Base-by-base conservation (phyloP, 2,888 invertebrate species). In the Thysanoteuthis rhombus region DNA sequence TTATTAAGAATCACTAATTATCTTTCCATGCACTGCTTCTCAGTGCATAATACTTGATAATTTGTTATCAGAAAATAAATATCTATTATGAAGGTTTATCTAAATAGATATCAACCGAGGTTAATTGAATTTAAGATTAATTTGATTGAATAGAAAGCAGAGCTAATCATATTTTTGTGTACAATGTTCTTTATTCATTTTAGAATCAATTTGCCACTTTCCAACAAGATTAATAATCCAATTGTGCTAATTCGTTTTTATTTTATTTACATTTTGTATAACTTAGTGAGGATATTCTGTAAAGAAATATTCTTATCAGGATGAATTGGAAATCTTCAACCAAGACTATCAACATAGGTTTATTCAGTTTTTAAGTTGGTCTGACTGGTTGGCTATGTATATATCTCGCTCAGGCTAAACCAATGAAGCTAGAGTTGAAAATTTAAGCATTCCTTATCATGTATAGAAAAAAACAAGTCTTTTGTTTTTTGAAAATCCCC, bases 1-100 rank as follows among this genome's bases (percentile, higher is more conserved):
- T 75, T 75, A 75, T 75, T 75, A 75, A 75, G 75, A 75, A 75
- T 75, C 75, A n/a, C 75, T n/a, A 75, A 75, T 75, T 75, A 75
- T 75, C 36, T 75, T 75, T 75, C n/a, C 16, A 75, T 75, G n/a
- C 75, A 36, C 36, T 75, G 8, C n/a, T 75, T 16, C n/a, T 75
- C 4, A 75, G 16, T 75, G n/a, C 16, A 10, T 75, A 75, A 75
- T 52, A 52, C 25, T 75, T 75, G 75, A 75, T 75, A 75, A 75
- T 75, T 75, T n/a, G 36, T 75, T 75, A 75, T 75, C 75, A n/a
- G 75, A 36, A 75, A 36, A 75, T 75, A 75, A 75, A 75, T 75
- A 75, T 75, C n/a, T 75, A n/a, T 75, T 75, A 75, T 75, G n/a
- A 75, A 75, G n/a, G n/a, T 75, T 75, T 75, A 75, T 75, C 75